Evolutionary conservation across 2,888 invertebrate species (phyloP).

Genomic region (Pandemis heparana): DNA sequence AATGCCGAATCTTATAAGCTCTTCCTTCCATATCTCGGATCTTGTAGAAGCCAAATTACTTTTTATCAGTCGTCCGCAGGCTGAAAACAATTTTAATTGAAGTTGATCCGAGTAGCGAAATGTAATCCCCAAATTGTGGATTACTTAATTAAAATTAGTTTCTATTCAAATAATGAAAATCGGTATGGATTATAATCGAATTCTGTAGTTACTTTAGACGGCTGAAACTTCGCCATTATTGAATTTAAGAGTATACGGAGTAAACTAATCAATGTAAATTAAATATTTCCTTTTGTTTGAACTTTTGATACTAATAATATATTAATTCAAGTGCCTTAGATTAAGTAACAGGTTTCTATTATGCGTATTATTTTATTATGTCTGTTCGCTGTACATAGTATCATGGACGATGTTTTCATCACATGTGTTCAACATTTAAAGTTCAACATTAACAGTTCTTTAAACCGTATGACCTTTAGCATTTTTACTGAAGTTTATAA

Average conservation of each 20-base stretch:
- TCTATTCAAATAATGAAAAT: slow-evolving; percentile 33
- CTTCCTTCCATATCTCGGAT: slow-evolving; percentile 28
- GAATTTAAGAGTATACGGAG: slow-evolving; percentile 11
- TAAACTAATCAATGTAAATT: slow-evolving; percentile 22
- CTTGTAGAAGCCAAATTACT: slow-evolving; percentile 35
- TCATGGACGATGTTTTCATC: too few species aligned
- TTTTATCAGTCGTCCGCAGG: slow-evolving; percentile 41
- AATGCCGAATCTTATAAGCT: slow-evolving; percentile 31
- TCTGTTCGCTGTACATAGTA: too few species aligned
- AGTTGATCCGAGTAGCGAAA: slow-evolving; percentile 37
- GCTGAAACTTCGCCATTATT: slow-evolving; percentile 5
- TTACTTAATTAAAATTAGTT: slow-evolving; percentile 39
- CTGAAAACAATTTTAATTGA: slow-evolving; percentile 41
- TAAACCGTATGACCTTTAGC: too few species aligned
- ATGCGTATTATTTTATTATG: too few species aligned
- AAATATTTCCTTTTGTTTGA: slow-evolving; percentile 21
- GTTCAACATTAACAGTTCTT: too few species aligned
- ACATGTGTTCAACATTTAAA: too few species aligned
- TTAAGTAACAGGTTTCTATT: too few species aligned
- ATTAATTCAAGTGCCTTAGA: not conserved
- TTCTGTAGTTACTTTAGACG: slow-evolving; percentile 21
- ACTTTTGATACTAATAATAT: not conserved
- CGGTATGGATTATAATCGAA: slow-evolving; percentile 25
- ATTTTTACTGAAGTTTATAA: too few species aligned
- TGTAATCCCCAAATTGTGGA: slow-evolving; percentile 39